Base-by-base conservation (phyloP, 2,888 invertebrate species). In the Sphaerophoria taeniata region DNA sequence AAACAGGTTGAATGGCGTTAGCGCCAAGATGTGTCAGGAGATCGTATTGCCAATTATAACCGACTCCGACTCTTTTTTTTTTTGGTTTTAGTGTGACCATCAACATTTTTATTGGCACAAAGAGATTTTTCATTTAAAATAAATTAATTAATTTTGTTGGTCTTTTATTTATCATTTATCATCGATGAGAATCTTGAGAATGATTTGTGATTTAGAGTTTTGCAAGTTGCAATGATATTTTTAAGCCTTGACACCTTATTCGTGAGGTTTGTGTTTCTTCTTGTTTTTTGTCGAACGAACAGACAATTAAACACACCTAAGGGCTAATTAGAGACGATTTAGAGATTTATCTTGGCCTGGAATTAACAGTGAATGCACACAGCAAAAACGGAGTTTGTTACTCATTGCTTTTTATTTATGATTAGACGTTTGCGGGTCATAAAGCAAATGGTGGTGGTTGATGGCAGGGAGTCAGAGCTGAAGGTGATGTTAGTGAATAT, bases 281-380 rank as follows among this genome's bases (percentile, higher is more conserved):
- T 11, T 31, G 4, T 39, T 16, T 55, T 60, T 55, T 55, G 60
- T 63, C 12, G 36, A 51, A 65, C 73, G 45, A 69, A 67, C 53
- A 70, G 74, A 70, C 60, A 78, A 83, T 83, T 83, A 83, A 71
- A 78, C 73, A 71, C 78, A 77, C 49, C 24, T 36, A 67, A 65
- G 51, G 70, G 65, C 83, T 75, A 82, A 78, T 83, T 78, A 78
- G 33, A 78, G 24, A 45, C 65, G 71, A 83, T 83, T 83, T 71
- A 83, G 74, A 70, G 83, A 78, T 74, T 43, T 65, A 58, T 71
- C 71, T 74, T 75, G 71, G 69, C 33, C 33, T 55, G 39, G 14
- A 5, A 51, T 33, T 1, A 43, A 7, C 60, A 60, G 24, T 43
- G 12, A 16, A 14, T 3, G 36, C 6, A 24, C 6, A 67, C 47